Evolutionary conservation across 2,113 vertebrate species (phyloP), one percentile per base, ranked within the genome.

Genomic region (Noctilio leporinus): DNA sequence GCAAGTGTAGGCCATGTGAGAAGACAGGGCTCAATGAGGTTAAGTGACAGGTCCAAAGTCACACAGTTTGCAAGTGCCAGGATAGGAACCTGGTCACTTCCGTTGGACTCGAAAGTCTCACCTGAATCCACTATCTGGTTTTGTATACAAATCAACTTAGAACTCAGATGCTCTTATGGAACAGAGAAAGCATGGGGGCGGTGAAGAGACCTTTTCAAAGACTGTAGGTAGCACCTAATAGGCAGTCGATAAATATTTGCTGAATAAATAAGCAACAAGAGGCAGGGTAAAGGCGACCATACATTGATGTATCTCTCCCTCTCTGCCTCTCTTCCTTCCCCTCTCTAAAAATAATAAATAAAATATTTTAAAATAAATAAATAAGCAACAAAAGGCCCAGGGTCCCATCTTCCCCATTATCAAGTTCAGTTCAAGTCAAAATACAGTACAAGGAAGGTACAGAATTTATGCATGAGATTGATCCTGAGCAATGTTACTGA

Each of bases 341-440:
- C n/a, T n/a, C n/a, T n/a, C n/a, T n/a, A n/a, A n/a, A n/a, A n/a
- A n/a, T n/a, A n/a, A n/a, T n/a, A n/a, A n/a, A n/a, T n/a, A n/a
- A n/a, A n/a, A n/a, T n/a, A n/a, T n/a, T n/a, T n/a, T n/a, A n/a
- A 40, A 91, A 69, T 35, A 81, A 78, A 70, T 35, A 40, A 91
- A 69, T 35, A 81, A 77, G 69, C 83, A 77, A 89, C 7, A 7
- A 24, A 87, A 89, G 59, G 85, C 53, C 20, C 75, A 43, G 47
- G 14, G 45, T 55, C 55, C 55, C 89, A 38, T 5, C 81, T 75
- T 57, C 57, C 62, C 78, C 73, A 64, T 55, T 11, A 35, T 28
- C 69, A 78, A 96, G 86, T 65, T 91, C 38, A 59, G 73, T n/a
- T 92, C 93, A 88, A 97, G 93, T 95, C 96, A 87, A 97, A 98